These are phyloP conservation scores for Rhagophthalmus giganteus DNA, from an alignment of 2,888 invertebrate genomes.

Conservation along the genomic window DNA sequence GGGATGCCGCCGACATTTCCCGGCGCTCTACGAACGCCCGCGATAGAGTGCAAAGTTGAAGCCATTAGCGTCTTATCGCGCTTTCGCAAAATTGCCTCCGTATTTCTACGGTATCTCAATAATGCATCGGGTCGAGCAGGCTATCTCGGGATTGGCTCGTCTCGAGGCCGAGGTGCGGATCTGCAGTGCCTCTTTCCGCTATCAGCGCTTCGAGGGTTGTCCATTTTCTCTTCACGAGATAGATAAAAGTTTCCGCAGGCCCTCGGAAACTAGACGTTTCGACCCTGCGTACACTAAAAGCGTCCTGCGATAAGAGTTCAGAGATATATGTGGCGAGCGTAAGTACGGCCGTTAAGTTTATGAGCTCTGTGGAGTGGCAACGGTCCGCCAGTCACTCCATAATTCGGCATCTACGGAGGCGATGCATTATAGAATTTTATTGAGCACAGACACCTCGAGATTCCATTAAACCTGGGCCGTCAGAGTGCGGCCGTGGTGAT, in stretches of 20 bases:
- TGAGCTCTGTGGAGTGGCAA: constrained; percentile 31
- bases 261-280: constrained; percentile 27
- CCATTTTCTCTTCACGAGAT: constrained; percentile 26
- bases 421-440: constrained; percentile 32
- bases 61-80: constrained; percentile 62
- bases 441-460: constrained; percentile 28
- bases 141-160: constrained; percentile 35
- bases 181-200: constrained; percentile 40
- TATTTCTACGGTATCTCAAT: constrained; percentile 55
- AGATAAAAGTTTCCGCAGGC: constrained; percentile 28
- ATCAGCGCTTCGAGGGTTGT: constrained; percentile 38
- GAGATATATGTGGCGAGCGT: constrained; percentile 33
- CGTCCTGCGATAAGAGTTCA: constrained; percentile 30
- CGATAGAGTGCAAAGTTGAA: constrained; percentile 64
- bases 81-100: constrained; percentile 57
- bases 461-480: constrained; percentile 34
- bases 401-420: constrained; percentile 27
- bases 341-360: constrained; percentile 33
- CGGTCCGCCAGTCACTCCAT: constrained; percentile 30
- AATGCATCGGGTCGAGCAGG: constrained; percentile 44
- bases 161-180: constrained; percentile 36
- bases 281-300: constrained; percentile 30
- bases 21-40: constrained; percentile 33
- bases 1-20: constrained; percentile 35
- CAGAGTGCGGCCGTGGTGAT: constrained; percentile 31